Percentiles rank a stretch among this genome's conserved stretches.
These are phyloP conservation scores for Acestrorhynchus altus DNA, from an alignment of 2,797 vertebrate genomes.

Conservation along the genomic window DNA sequence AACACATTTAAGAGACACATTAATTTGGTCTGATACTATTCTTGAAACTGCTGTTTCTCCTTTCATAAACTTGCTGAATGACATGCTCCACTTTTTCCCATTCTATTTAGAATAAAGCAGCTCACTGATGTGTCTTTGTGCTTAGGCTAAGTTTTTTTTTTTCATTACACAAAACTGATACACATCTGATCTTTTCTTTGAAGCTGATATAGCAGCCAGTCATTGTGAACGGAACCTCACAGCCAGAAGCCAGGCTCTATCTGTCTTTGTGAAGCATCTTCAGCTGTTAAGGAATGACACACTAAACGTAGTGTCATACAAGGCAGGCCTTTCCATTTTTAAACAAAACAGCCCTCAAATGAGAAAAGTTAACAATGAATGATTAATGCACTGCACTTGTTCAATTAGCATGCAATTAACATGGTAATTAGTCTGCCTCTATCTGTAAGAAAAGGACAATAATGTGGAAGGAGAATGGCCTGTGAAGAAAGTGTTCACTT, in stretches of 20 bases:
- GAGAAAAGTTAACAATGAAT: constrained; percentile 44
- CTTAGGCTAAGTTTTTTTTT: constrained; percentile 1
- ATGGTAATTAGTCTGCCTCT: constrained; percentile 55
- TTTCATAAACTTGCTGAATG: constrained; percentile 6
- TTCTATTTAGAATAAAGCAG: constrained; percentile 2
- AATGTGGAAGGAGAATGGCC: constrained; percentile 38
- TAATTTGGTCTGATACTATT: not conserved
- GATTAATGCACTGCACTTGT: constrained; percentile 46
- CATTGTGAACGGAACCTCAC: not conserved
- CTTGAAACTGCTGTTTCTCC: not conserved
- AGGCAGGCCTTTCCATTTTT: constrained; percentile 25
- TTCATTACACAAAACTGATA: not conserved
- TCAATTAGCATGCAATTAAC: constrained; percentile 61
- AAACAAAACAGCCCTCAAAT: constrained; percentile 36
- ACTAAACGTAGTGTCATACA: constrained; percentile 25
- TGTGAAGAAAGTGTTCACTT: constrained; percentile 35
- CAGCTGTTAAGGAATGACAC: constrained; percentile 22
- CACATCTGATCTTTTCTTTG: constrained; percentile 5
- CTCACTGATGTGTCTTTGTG: not conserved
- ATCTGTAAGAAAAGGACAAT: constrained; percentile 44
- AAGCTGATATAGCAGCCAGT: not conserved
- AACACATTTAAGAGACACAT: not conserved
- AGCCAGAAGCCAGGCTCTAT: not conserved
- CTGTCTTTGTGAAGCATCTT: constrained; percentile 19
- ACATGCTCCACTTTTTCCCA: not conserved